Conservation (phyloP, 2,888 invertebrate genomes). For the Dryobota labecula region DNA sequence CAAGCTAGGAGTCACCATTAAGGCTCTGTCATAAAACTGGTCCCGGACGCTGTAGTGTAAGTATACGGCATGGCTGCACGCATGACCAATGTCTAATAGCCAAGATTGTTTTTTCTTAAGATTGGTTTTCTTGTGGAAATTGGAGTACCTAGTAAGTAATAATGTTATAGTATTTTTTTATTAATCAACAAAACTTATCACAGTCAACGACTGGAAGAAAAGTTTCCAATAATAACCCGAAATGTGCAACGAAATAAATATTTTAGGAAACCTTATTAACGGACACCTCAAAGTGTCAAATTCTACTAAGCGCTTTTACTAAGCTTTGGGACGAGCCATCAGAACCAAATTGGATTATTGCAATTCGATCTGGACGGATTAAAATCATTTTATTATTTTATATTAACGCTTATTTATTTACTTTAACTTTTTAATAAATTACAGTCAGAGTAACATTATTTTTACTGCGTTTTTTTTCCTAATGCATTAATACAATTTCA, state of each 20-base stretch:
- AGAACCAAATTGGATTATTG: slow-evolving; percentile 27
- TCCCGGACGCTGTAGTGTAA: slow-evolving; percentile 73
- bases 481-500: neutral
- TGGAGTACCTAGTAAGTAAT: neutral
- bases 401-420: neutral
- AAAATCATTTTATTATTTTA: neutral
- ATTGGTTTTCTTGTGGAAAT: neutral
- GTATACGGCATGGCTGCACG: slow-evolving; percentile 60
- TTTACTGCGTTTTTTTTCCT: too few species aligned
- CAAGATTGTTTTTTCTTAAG: slow-evolving; percentile 6
- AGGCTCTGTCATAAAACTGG: slow-evolving; percentile 81
- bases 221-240: neutral
- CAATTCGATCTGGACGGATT: slow-evolving; percentile 6
- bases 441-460: too few species aligned
- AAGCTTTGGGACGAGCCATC: slow-evolving; percentile 25
- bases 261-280: slow-evolving; percentile 26
- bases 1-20: slow-evolving; percentile 77
- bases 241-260: neutral
- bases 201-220: neutral
- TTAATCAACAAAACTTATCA: neutral
- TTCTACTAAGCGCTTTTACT: slow-evolving; percentile 28
- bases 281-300: slow-evolving; percentile 20
- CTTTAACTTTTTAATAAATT: neutral
- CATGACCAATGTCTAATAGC: neutral
- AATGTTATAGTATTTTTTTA: neutral